Percentiles rank a stretch among this genome's conserved stretches.
These are phyloP conservation scores for Pemphredon lugubris DNA, from an alignment of 2,888 invertebrate genomes.

Conservation along the genomic window DNA sequence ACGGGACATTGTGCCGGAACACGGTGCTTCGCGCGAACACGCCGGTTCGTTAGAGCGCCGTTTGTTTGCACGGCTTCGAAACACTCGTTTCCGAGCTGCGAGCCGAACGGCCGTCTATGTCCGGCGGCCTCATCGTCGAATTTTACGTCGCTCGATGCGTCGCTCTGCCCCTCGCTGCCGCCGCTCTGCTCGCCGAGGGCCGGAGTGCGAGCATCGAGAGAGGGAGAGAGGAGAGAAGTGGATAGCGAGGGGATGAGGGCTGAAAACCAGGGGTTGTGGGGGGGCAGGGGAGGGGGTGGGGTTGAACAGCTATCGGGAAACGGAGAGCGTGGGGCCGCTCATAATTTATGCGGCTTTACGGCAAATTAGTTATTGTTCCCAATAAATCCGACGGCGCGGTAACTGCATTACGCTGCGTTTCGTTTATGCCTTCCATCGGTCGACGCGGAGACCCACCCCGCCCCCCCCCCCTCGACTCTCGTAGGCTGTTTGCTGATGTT, in stretches of 20 bases:
- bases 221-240: neutral
- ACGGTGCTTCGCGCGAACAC: slow-evolving; percentile 56
- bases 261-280: neutral
- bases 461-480: neutral
- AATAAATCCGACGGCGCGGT: slow-evolving; percentile 48
- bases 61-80: slow-evolving; percentile 72
- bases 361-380: slow-evolving; percentile 63
- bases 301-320: slow-evolving; percentile 9
- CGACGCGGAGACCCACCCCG: neutral
- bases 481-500: slow-evolving; percentile 39
- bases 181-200: too few species aligned
- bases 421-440: slow-evolving; percentile 32
- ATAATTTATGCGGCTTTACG: slow-evolving; percentile 64
- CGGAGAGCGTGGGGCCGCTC: slow-evolving; percentile 22
- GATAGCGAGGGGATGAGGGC: neutral
- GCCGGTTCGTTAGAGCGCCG: slow-evolving; percentile 76
- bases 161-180: too few species aligned
- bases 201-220: neutral
- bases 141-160: slow-evolving; percentile 14
- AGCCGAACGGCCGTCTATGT: slow-evolving; percentile 9
- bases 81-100: slow-evolving; percentile 44
- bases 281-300: neutral
- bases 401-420: slow-evolving; percentile 41
- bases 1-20: slow-evolving; percentile 66
- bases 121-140: slow-evolving; percentile 10